A percentile compares a stretch with the other conserved stretches of the same genome.
Evolutionary conservation across 1,140 invertebrate species (phyloP).

Genomic region (Lepidostoma basale): DNA sequence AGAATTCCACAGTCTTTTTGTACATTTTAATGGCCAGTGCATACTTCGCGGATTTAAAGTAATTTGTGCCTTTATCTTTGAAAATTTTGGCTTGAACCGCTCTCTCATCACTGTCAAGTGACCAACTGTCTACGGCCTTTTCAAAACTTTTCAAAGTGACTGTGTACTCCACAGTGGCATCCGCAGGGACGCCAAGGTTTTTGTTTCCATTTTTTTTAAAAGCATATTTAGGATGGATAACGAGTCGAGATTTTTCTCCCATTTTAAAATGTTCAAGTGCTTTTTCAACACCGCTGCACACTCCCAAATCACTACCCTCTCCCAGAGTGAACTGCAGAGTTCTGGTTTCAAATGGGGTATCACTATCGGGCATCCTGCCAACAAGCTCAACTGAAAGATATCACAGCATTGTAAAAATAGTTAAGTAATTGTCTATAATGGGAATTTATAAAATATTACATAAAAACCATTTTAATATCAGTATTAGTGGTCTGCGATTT

Average conservation of each 20-base stretch:
- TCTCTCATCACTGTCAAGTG: conserved; percentile 78
- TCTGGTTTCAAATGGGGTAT: conserved; percentile 59
- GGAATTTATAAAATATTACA: neutral
- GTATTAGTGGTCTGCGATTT: no score
- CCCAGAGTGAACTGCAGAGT: conserved; percentile 86
- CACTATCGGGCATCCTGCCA: conserved; percentile 64
- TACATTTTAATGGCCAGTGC: conserved; percentile 88
- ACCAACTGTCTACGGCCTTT: conserved; percentile 82
- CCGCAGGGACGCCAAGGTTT: conserved; percentile 75
- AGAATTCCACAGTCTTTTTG: conserved; percentile 67
- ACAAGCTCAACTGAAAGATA: conserved; percentile 74
- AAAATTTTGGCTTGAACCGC: conserved; percentile 80
- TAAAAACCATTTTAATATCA: no score
- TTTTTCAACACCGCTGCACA: conserved; percentile 85
- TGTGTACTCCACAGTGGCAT: conserved; percentile 81
- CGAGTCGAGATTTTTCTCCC: conserved; percentile 79
- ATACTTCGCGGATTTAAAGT: conserved; percentile 84
- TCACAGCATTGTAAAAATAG: no score
- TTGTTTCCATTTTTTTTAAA: conserved; percentile 77
- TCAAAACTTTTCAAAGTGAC: conserved; percentile 85
- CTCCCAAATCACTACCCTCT: conserved; percentile 76
- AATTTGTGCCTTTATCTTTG: conserved; percentile 91
- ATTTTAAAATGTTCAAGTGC: conserved; percentile 84
- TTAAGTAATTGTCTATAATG: no score
- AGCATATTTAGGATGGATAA: conserved; percentile 80